Evolutionary conservation across 2,888 invertebrate genomes (phyloP).

Genomic region (Dynastes tityus): DNA sequence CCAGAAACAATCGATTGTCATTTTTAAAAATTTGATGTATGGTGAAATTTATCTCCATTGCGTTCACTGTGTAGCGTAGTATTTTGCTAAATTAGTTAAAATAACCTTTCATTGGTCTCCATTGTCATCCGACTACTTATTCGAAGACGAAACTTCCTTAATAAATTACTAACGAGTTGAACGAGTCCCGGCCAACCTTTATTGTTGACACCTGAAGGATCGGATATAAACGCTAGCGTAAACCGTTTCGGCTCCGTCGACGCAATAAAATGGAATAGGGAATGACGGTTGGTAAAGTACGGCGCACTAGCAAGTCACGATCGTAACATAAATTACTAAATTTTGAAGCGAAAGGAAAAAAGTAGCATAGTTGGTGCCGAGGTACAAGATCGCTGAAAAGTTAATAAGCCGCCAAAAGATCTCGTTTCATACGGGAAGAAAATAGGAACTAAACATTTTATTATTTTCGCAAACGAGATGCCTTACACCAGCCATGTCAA

Average conservation of each 20-base stretch:
- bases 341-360: slow-evolving; percentile 32
- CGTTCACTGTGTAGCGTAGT: no score
- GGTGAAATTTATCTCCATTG: no score
- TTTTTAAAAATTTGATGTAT: no score
- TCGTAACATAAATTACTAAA: slow-evolving; percentile 36
- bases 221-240: slow-evolving; percentile 24
- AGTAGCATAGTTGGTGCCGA: slow-evolving; percentile 32
- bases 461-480: not conserved
- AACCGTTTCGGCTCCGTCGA: slow-evolving; percentile 24
- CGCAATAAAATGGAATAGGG: slow-evolving; percentile 36
- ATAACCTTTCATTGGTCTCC: no score
- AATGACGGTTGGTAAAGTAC: not conserved
- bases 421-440: not conserved
- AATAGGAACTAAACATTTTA: slow-evolving; percentile 21
- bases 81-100: slow-evolving; percentile 1
- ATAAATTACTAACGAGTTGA: slow-evolving; percentile 29
- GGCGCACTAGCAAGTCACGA: not conserved
- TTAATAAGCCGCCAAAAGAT: slow-evolving; percentile 16
- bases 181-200: slow-evolving; percentile 3
- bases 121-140: no score
- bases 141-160: slow-evolving; percentile 2
- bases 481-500: no score
- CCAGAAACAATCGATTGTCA: no score
- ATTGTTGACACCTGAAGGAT: slow-evolving; percentile 25
- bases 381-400: slow-evolving; percentile 19